Evolutionary conservation across 2,888 invertebrate genomes (phyloP), one percentile per base, ranked within the genome.

Genomic region (Caradrina clavipalpis): DNA sequence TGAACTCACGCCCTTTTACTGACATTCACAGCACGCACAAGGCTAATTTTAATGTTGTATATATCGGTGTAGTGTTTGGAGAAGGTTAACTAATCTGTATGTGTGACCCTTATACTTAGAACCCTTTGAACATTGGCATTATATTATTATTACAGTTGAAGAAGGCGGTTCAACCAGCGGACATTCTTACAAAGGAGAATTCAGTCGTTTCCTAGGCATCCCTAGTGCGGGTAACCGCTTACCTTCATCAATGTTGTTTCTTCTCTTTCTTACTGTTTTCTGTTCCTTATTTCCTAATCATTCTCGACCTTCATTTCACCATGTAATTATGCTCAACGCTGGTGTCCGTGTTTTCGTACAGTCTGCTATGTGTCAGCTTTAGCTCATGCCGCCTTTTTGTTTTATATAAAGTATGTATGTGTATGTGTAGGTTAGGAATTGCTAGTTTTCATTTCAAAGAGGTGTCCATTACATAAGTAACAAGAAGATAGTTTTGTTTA

Each of bases 141-240:
- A 64, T 84, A 63, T 90, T 88, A 63, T 90, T 88, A 73, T 96
- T 96, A 82, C 96, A 96, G 96, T 96, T 93, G 96, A 96, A 78
- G 96, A 96, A 89, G 91, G 92, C 91, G 90, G 95, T 89, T 85
- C 94, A 71, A 85, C 94, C 87, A 92, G 93, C 87, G 95, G 93
- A 89, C 91, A 92, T 88, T 93, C 92, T 86, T 91, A 93, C 89
- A 96, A 94, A 92, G 94, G 94, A 89, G 96, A 96, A 88, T 95
- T 95, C 91, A 96, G 96, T 95, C 97, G 97, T 95, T 97, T 97
- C 96, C 97, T 97, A 96, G 96, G 97, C 95, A 96, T 97, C 92
- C 97, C 97, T 91, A 96, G 95, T 87, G 94, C 96, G 96, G 96
- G 96, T 96, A 96, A 96, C 95, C 95, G 95, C 96, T 94, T 89